Conservation (phyloP, 2,113 vertebrate genomes). For the Petromus typicus region DNA sequence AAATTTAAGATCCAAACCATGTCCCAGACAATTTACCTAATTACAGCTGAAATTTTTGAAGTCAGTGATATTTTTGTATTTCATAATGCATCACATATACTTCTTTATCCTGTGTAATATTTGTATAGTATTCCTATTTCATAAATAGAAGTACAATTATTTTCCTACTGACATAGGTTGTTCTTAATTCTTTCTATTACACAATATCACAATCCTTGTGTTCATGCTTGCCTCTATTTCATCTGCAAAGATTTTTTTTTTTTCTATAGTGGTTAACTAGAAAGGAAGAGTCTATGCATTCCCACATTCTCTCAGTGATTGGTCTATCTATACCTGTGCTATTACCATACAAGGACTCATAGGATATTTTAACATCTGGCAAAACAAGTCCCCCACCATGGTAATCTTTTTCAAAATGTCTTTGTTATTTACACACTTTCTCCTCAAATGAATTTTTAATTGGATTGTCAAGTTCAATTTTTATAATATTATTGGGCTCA, state of each 20-base stretch:
- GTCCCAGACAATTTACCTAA: neutral
- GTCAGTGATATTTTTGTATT: neutral
- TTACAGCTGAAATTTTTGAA: neutral
- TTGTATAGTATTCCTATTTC: neutral
- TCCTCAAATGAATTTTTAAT: conserved; percentile 42
- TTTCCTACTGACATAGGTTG: neutral
- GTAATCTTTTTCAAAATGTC: conserved; percentile 44
- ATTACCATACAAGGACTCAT: neutral
- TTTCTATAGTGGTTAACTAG: neutral
- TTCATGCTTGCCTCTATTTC: conserved; percentile 5
- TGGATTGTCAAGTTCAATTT: conserved; percentile 46
- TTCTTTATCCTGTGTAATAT: conserved; percentile 12
- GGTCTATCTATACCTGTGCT: neutral
- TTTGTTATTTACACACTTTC: conserved; percentile 4
- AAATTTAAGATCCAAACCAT: no score
- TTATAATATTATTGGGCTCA: neutral
- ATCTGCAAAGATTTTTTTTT: neutral
- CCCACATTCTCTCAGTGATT: neutral
- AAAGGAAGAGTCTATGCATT: neutral
- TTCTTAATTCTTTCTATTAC: neutral
- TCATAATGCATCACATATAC: neutral
- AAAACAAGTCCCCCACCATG: neutral
- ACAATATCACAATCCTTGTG: neutral
- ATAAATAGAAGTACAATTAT: neutral
- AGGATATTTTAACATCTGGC: conserved; percentile 16